phyloP scores from a whole-genome alignment of 1,140 invertebrate genomes.

The Elymnias hypermnestra region DNA sequence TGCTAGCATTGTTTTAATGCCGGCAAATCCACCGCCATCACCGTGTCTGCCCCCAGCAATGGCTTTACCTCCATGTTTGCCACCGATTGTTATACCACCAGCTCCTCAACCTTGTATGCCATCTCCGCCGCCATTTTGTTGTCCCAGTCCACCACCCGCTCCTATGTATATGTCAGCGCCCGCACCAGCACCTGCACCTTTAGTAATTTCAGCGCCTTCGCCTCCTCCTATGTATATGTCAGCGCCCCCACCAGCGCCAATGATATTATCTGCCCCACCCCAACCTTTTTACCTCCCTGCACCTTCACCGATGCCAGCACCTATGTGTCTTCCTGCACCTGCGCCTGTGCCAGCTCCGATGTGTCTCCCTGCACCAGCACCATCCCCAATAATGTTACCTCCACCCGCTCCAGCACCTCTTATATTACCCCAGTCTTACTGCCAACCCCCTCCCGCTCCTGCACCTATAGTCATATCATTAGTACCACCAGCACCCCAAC shows the following conservation, averaged over 20 bases:
- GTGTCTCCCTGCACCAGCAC: no score
- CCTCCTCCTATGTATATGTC: constrained; percentile 20
- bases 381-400: no score
- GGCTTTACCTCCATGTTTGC: no score
- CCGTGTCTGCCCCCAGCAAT: no score
- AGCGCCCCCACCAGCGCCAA: constrained; percentile 19
- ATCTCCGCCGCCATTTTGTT: neutral
- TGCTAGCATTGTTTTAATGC: constrained; percentile 45
- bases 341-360: no score
- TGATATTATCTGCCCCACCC: no score
- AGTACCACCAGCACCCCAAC: constrained; percentile 31
- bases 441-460: constrained; percentile 21
- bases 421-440: no score
- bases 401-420: no score
- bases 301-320: no score
- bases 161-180: constrained; percentile 14
- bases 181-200: constrained; percentile 21
- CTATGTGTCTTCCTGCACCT: no score
- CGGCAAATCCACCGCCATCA: no score
- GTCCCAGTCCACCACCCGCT: constrained; percentile 22
- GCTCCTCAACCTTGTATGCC: constrained; percentile 23
- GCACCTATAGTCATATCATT: constrained; percentile 45
- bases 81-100: no score
- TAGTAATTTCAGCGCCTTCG: constrained; percentile 18
- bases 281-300: constrained; percentile 14